A percentile compares a stretch with the other conserved stretches of the same genome.
These are phyloP conservation scores for Ariopsis seemanni DNA, from an alignment of 2,113 vertebrate genomes.

Conservation along the genomic window DNA sequence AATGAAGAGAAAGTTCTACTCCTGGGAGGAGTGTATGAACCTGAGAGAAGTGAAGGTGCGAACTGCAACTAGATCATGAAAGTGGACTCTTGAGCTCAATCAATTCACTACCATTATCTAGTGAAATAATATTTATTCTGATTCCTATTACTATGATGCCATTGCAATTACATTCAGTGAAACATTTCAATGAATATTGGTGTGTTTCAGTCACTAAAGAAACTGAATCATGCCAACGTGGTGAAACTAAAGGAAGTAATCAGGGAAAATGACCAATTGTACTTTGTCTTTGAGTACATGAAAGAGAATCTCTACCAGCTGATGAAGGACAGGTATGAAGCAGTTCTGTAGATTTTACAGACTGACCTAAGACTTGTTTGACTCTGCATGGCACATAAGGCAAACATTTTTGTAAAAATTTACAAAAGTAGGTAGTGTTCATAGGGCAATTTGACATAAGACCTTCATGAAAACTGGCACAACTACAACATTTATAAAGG, in stretches of 20 bases:
- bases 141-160: neutral
- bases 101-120: neutral
- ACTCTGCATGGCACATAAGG: neutral
- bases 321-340: slow-evolving; percentile 93
- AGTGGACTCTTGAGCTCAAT: neutral
- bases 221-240: slow-evolving; percentile 95
- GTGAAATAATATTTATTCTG: neutral
- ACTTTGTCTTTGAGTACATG: slow-evolving; percentile 99
- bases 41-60: slow-evolving; percentile 97
- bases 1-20: slow-evolving; percentile 99
- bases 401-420: neutral
- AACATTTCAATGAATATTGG: neutral
- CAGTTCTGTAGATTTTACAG: neutral
- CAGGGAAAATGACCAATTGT: slow-evolving; percentile 96
- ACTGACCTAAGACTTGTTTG: neutral
- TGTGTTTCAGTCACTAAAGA: slow-evolving; percentile 88
- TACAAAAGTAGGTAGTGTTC: neutral
- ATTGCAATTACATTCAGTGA: neutral
- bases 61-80: neutral
- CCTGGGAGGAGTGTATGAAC: slow-evolving; percentile 99
- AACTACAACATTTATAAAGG: neutral
- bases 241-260: slow-evolving; percentile 98
- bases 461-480: neutral
- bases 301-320: slow-evolving; percentile 99
- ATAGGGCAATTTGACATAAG: neutral